Conservation (phyloP, 2,113 vertebrate species). For the Cottus gobio region DNA sequence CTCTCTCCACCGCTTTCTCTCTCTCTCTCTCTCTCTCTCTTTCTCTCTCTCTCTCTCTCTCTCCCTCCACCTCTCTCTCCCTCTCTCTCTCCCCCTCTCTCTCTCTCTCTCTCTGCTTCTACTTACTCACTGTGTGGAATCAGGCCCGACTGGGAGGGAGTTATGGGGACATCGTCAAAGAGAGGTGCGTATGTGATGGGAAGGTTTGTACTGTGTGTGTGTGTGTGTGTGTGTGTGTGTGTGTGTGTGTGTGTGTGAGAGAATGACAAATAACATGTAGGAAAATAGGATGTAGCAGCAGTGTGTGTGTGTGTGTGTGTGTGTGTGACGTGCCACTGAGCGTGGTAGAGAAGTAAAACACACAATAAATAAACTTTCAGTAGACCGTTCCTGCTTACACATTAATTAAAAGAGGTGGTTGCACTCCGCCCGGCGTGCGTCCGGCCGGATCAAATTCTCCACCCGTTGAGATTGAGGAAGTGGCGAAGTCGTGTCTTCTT, state of each 20-base stretch:
- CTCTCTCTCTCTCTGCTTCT: constrained; percentile 2
- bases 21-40: constrained; percentile 20
- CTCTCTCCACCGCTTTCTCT: constrained; percentile 25
- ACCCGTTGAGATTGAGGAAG: constrained; percentile 50
- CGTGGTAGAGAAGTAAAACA: constrained; percentile 8
- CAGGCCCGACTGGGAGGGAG: constrained; percentile 61
- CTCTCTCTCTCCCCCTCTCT: constrained; percentile 28
- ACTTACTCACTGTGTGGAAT: constrained; percentile 62
- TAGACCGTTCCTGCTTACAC: not conserved
- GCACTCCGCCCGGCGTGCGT: constrained; percentile 1
- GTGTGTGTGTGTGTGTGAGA: not conserved
- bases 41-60: constrained; percentile 24
- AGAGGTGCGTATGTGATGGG: constrained; percentile 60
- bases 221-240: not conserved
- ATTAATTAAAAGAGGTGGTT: not conserved
- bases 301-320: not conserved
- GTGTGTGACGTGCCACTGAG: not conserved
- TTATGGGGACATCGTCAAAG: constrained; percentile 72
- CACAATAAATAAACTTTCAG: not conserved
- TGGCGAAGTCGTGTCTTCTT: constrained; percentile 31
- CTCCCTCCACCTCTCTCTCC: constrained; percentile 30
- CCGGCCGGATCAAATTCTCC: constrained; percentile 43
- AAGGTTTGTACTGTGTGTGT: constrained; percentile 17
- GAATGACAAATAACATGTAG: constrained; percentile 31
- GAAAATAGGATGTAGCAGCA: constrained; percentile 25